Percentiles rank a stretch among this genome's conserved stretches.
Evolutionary conservation across 2,888 invertebrate species (phyloP).

Genomic region (Serrognathus titanus): DNA sequence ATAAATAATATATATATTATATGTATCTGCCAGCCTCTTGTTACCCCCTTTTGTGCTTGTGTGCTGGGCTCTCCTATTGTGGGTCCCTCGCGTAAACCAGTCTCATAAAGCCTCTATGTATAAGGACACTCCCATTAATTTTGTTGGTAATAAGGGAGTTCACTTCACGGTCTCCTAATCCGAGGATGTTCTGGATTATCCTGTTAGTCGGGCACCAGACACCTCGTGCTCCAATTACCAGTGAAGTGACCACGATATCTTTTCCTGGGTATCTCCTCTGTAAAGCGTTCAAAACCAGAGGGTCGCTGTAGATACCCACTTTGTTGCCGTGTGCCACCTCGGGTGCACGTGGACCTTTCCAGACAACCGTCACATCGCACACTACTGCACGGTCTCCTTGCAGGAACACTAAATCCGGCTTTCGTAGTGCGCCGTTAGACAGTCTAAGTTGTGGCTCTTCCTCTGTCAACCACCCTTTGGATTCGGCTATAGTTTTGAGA

Average conservation of each 20-base stretch:
- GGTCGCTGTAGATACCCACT: conserved; percentile 8
- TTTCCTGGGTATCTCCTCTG: neutral
- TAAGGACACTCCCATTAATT: neutral
- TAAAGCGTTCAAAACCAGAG: conserved; percentile 1
- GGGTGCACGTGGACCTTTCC: conserved; percentile 19
- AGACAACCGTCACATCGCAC: conserved; percentile 12
- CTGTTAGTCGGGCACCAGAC: conserved; percentile 4
- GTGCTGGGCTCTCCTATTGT: too few species aligned
- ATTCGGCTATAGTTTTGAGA: neutral
- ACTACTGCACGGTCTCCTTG: conserved; percentile 6
- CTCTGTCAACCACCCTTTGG: conserved; percentile 9
- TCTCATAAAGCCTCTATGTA: neutral
- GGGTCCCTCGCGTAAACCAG: too few species aligned
- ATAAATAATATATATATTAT: too few species aligned
- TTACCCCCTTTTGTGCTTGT: neutral
- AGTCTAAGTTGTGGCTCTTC: conserved; percentile 13
- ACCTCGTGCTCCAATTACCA: conserved; percentile 16
- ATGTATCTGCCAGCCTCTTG: too few species aligned
- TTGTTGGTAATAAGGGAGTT: neutral
- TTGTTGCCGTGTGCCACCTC: conserved; percentile 13
- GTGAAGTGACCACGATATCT: conserved; percentile 2
- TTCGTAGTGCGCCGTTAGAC: conserved; percentile 10
- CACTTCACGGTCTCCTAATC: neutral
- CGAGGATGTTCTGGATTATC: neutral
- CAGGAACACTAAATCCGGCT: conserved; percentile 14